These are phyloP conservation scores for Eudasyphora cyanicolor DNA, from an alignment of 2,888 invertebrate genomes.

Conservation along the genomic window DNA sequence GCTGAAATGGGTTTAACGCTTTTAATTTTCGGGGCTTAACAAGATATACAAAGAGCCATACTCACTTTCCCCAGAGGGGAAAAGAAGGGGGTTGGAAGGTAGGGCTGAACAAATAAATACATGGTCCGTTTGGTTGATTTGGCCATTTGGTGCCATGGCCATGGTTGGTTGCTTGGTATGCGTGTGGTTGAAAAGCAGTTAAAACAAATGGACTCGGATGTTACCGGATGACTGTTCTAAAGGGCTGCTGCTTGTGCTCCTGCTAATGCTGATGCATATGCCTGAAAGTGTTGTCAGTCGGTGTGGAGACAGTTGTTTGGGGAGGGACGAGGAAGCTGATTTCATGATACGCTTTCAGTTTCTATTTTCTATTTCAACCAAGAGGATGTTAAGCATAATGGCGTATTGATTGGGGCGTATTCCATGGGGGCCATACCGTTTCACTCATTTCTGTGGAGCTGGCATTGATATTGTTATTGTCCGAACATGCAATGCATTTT, in stretches of 20 bases:
- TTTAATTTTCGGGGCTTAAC: conserved; percentile 67
- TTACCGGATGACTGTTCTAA: not conserved
- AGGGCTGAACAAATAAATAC: conserved; percentile 16
- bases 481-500: conserved; percentile 57
- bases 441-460: conserved; percentile 31
- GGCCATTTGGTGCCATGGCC: not conserved
- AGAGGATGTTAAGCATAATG: conserved; percentile 50
- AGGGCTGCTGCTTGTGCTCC: not conserved
- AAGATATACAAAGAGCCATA: conserved; percentile 13
- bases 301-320: no score
- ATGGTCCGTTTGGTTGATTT: conserved; percentile 19
- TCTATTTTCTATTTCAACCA: not conserved
- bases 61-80: not conserved
- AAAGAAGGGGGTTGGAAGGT: no score
- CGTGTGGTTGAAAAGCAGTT: conserved; percentile 12
- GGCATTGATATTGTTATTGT: conserved; percentile 58
- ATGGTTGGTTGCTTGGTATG: not conserved
- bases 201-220: conserved; percentile 1
- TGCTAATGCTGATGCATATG: not conserved
- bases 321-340: no score
- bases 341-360: not conserved
- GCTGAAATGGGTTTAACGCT: conserved; percentile 65
- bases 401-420: conserved; percentile 47
- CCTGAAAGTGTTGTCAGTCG: not conserved
- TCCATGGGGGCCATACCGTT: conserved; percentile 31